Evolutionary conservation across 2,888 invertebrate genomes (phyloP), one percentile per base, ranked within the genome.

Genomic region (Ectemnius lituratus): DNA sequence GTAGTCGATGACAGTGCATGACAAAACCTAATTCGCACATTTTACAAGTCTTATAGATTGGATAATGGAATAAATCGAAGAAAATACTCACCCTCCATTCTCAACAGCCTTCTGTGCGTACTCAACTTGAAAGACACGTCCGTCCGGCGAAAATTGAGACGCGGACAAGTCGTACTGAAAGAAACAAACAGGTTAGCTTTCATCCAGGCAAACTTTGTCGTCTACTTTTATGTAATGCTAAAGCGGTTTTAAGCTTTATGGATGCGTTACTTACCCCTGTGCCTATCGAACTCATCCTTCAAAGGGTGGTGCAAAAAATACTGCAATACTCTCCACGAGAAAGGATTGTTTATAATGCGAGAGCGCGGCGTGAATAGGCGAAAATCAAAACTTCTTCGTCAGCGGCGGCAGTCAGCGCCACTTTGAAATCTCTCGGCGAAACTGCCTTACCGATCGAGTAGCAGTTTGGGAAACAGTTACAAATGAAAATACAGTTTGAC

Each of bases 141-240:
- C 99, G 91, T 99, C 99, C 2, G 99, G 99, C 2, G 99, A 99
- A 92, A 99, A 99, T 93, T 99, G 99, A 57, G 99, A 98, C n/a
- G 99, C 99, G 74, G 99, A 99, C 87, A 99, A 93, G 94, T 99
- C 99, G 91, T 99, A 99, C 98, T 98, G 91, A 67, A 93, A 93
- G 81, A 74, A 79, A 79, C 73, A 79, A 62, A 72, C 73, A 84
- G 83, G 84, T 86, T 87, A 87, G 70, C 63, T 77, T 74, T 58
- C 27, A 27, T 45, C 63, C 65, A 58, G 52, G 14, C 14, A 14
- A 14, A 52, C 52, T 37, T 37, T 37, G 37, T 37, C 8, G 1
- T 37, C 1, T 16, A 60, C 27, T 62, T 11, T 4, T n/a, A 20
- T 69, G 1, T 1, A 11, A 37, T 6, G 0, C 61, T 52, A 66